phyloP scores from a whole-genome alignment of 2,113 vertebrate species.

The Ginglymostoma cirratum region DNA sequence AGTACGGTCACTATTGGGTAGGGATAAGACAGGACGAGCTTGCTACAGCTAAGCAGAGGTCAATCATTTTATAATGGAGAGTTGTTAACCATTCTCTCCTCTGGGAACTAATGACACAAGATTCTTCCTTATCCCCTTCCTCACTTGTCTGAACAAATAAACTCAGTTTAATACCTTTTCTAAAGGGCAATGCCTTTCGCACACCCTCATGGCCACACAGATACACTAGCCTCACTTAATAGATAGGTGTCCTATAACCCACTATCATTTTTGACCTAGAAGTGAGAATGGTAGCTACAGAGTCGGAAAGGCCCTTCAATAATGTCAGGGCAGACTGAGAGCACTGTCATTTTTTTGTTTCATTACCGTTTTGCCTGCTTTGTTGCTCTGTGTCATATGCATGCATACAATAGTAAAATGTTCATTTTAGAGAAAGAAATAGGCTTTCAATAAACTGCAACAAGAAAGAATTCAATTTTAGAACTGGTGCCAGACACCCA shows the following conservation, averaged over 20 bases:
- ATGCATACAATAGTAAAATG: not conserved
- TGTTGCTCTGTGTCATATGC: not conserved
- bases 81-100: not conserved
- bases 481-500: not conserved
- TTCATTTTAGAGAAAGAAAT: not conserved
- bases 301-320: not conserved
- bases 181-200: not conserved
- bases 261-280: not conserved
- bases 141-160: not conserved
- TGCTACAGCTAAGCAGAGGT: not conserved
- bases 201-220: not conserved
- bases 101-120: not conserved
- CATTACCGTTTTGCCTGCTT: not conserved
- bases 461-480: not conserved
- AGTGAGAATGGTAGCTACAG: not conserved
- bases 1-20: not conserved
- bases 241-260: not conserved
- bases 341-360: not conserved
- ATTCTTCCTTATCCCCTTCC: not conserved
- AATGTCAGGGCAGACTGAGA: not conserved
- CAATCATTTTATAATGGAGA: not conserved
- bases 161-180: not conserved
- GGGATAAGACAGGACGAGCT: not conserved
- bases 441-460: not conserved
- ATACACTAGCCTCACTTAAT: not conserved